Evolutionary conservation across 2,888 invertebrate genomes (phyloP).

Genomic region (Orchesella flavescens): DNA sequence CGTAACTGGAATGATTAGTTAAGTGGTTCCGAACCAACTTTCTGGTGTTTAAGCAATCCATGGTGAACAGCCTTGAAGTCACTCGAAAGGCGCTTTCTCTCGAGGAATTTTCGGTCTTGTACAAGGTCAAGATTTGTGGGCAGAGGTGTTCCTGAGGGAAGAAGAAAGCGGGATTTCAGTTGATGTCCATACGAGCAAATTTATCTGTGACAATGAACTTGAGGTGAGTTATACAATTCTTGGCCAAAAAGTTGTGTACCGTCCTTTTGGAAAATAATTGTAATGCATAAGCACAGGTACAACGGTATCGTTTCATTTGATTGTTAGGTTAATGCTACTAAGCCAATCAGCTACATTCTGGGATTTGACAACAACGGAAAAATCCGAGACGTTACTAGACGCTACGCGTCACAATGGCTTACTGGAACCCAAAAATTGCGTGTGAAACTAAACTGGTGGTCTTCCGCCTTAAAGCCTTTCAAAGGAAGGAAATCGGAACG

Average conservation of each 20-base stretch:
- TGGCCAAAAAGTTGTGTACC: too few relatives aligned
- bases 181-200: constrained; percentile 84
- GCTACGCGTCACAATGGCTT: constrained; percentile 90
- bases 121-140: constrained; percentile 82
- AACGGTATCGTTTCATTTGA: too few relatives aligned
- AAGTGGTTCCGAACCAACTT: constrained; percentile 79
- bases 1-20: constrained; percentile 85
- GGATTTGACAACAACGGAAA: constrained; percentile 88
- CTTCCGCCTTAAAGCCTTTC: constrained; percentile 81
- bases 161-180: constrained; percentile 91
- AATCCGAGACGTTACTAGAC: constrained; percentile 90
- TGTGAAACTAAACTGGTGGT: constrained; percentile 90
- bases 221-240: too few relatives aligned
- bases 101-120: constrained; percentile 39
- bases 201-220: constrained; percentile 84
- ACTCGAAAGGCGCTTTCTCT: neutral
- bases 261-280: too few relatives aligned
- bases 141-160: constrained; percentile 88
- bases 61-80: constrained; percentile 77
- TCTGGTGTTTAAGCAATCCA: constrained; percentile 32
- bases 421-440: constrained; percentile 87
- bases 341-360: constrained; percentile 87
- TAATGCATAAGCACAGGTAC: too few relatives aligned
- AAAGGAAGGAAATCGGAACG: constrained; percentile 78
- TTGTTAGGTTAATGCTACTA: constrained; percentile 82